Conservation (phyloP, 2,797 vertebrate genomes). For the Todus mexicanus region DNA sequence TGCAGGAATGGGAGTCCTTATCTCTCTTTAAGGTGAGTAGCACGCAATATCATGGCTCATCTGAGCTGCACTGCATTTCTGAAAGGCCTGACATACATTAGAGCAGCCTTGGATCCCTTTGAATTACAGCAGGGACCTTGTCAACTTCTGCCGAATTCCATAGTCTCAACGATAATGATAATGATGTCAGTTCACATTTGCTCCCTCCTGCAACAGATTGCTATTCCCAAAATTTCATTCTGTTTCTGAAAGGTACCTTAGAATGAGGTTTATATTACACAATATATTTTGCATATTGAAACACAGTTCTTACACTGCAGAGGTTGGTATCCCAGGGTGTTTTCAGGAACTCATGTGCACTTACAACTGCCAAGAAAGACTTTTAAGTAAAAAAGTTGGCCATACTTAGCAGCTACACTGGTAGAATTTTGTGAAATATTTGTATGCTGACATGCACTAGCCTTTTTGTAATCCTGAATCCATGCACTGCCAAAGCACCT, state of each 20-base stretch:
- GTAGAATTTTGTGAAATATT: not conserved
- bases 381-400: not conserved
- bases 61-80: not conserved
- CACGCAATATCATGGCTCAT: not conserved
- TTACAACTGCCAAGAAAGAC: not conserved
- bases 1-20: not conserved
- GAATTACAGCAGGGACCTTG: not conserved
- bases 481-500: not conserved
- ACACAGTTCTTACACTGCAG: not conserved
- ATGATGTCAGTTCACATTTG: not conserved
- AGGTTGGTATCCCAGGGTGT: not conserved
- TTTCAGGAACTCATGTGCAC: not conserved
- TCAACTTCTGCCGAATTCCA: not conserved
- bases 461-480: not conserved
- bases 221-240: not conserved
- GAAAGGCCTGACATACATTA: not conserved
- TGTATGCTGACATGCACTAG: not conserved
- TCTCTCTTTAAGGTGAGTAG: not conserved
- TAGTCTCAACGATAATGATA: not conserved
- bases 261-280: not conserved
- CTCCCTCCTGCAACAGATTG: not conserved
- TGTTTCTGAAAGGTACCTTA: not conserved
- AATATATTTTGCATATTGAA: not conserved
- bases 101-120: not conserved
- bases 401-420: not conserved